These are phyloP conservation scores for Cephalopholis sonnerati DNA, from an alignment of 2,113 vertebrate species.

Conservation along the genomic window DNA sequence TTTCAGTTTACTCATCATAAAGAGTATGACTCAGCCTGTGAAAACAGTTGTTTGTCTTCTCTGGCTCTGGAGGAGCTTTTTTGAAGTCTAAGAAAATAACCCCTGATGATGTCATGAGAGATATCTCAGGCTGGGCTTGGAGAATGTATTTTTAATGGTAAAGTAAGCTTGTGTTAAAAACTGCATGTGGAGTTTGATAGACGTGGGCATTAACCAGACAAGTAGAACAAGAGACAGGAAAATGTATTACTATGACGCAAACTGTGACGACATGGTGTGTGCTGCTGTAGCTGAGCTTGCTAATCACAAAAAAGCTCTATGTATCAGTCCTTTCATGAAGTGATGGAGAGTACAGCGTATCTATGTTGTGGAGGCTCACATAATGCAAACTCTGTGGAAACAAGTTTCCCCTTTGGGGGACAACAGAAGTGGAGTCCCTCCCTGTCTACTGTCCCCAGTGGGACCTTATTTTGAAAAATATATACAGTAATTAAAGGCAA, in stretches of 20 bases:
- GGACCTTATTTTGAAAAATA: no score
- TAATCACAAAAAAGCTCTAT: neutral
- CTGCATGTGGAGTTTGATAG: neutral
- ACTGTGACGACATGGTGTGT: neutral
- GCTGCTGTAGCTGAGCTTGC: no score
- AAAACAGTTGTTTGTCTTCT: conserved; percentile 9
- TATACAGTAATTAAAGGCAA: no score
- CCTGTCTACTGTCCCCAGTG: no score
- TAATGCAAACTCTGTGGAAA: neutral
- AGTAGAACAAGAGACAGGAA: neutral
- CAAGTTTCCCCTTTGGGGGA: neutral
- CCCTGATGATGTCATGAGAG: neutral
- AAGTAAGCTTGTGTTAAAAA: neutral
- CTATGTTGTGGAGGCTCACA: neutral
- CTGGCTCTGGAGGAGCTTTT: neutral
- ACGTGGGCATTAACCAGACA: neutral
- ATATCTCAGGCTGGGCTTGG: neutral
- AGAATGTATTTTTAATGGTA: neutral
- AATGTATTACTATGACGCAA: neutral
- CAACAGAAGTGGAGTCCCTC: neutral
- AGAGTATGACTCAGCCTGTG: neutral
- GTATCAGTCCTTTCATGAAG: neutral
- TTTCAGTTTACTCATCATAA: neutral
- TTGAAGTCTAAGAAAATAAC: conserved; percentile 3
- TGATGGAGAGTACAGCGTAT: neutral